Evolutionary conservation across 2,113 vertebrate species (phyloP), one percentile per base, ranked within the genome.

Genomic region (Sciurus niger): DNA sequence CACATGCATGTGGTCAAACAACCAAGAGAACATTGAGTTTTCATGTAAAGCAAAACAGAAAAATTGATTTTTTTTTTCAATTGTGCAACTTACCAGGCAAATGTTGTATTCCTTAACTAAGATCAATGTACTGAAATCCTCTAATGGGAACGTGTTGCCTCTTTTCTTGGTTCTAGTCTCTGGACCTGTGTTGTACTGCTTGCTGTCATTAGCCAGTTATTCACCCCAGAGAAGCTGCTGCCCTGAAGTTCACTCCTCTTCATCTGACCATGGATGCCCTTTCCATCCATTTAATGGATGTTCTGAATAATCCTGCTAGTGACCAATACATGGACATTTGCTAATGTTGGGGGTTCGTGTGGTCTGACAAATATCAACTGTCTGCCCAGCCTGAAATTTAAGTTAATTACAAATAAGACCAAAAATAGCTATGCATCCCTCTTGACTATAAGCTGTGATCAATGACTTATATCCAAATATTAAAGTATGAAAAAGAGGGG

Each of bases 1-100:
- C 89, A 87, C 1, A 1, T 46, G 17, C 68, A 84, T 46, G 55
- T 80, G 40, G 63, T 58, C 18, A 84, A 89, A 79, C 13, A 70
- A 94, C 58, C 43, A 89, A 92, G 82, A 68, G 78, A 86, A 92
- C 92, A 89, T 24, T 74, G 89, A 53, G 89, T 93, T 95, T 94
- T 86, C 18, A 58, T 89, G 77, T 46, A 89, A 86, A 86, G 82
- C 70, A 88, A 88, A 78, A 87, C 13, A 84, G 53, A 55, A 95
- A 85, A 95, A 83, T 86, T 68, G 20, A 63, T 67, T 67, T 67
- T 68, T 60, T 95, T 95, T 89, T 82, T 82, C 88, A 55, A 6
- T 72, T 92, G 68, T 17, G 2, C 48, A 79, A 73, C 40, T 84
- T 30, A 40, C 72, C 51, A 22, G 74, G 55, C 22, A 72, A 84